Evolutionary conservation across 2,797 vertebrate genomes (phyloP), one percentile per base, ranked within the genome.

Genomic region (Prunella strophiata): DNA sequence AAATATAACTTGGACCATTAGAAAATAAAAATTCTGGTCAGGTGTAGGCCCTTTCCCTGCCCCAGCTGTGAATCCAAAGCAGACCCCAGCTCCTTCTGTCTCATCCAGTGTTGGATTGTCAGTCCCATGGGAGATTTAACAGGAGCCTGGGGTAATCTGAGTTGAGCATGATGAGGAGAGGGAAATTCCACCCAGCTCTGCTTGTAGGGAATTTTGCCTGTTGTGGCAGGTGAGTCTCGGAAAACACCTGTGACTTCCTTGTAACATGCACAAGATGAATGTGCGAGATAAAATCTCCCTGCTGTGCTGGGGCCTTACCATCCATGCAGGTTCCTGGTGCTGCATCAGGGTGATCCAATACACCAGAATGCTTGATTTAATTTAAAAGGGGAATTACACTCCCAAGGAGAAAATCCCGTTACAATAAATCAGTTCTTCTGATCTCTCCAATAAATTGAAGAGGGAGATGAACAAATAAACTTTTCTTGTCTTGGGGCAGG

Each of bases 291-390:
- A n/a, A 34, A 87, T 93, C 93, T 58, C 65, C 65, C 70, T 36
- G 30, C 4, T 77, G 34, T 38, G 17, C 17, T 73, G 36, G 25
- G 67, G 61, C 11, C 4, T 79, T 29, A 1, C 61, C 16, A 30
- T 29, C 29, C 51, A 13, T 75, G 43, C 55, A 54, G 88, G 15
- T 77, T 93, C 68, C 78, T 27, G n/a, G 79, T 78, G 70, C 51
- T 81, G 76, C 88, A 29, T 58, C 85, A 2, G 9, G 61, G 30
- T 50, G 88, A 83, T 76, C 71, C 61, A 23, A 78, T 58, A 12
- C 81, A 54, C 43, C 52, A 86, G 93, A 96, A 89, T 92, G 87
- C 91, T 96, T 96, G 91, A 92, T 96, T 96, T 80, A 76, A 91
- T 92, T 95, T 34, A 57, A 66, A 91, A 62, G 93, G 78, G 84